These are phyloP conservation scores for Geotrupes spiniger DNA, from an alignment of 2,888 invertebrate species.

Conservation along the genomic window DNA sequence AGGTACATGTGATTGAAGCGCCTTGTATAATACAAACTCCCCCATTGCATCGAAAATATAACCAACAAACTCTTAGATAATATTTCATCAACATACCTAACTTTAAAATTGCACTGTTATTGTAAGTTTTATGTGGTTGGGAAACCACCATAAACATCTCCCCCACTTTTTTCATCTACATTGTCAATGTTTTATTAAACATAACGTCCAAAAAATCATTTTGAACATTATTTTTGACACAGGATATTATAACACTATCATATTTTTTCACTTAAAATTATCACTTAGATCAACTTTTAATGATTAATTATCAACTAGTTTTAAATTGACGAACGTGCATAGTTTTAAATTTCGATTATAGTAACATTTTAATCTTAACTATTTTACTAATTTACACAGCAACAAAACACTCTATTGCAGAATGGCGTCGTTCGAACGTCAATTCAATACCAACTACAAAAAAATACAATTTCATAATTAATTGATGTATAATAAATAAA, in stretches of 20 bases:
- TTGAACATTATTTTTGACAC: conserved; percentile 15
- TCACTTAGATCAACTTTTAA: too few species aligned
- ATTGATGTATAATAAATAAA: too few species aligned
- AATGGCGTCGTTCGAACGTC: too few species aligned
- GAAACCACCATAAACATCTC: conserved; percentile 3
- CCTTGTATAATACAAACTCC: conserved; percentile 48
- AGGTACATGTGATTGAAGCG: conserved; percentile 45
- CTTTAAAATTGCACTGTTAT: conserved; percentile 1
- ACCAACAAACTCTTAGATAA: conserved; percentile 9
- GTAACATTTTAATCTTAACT: too few species aligned
- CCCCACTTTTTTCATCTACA: conserved; percentile 1
- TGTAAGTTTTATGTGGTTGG: not conserved
- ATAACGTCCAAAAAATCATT: conserved; percentile 17
- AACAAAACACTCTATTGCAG: too few species aligned
- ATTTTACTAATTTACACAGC: too few species aligned
- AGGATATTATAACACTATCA: conserved; percentile 7
- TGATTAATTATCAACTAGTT: too few species aligned
- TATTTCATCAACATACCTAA: conserved; percentile 14
- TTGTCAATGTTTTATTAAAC: not conserved
- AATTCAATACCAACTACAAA: too few species aligned
- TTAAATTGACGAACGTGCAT: too few species aligned
- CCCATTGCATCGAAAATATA: conserved; percentile 40
- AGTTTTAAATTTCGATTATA: too few species aligned
- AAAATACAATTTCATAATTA: too few species aligned
- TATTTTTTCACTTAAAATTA: too few species aligned